Evolutionary conservation across 64 coral and sea anemone species (phyloP).

Genomic region (Montipora cactus): DNA sequence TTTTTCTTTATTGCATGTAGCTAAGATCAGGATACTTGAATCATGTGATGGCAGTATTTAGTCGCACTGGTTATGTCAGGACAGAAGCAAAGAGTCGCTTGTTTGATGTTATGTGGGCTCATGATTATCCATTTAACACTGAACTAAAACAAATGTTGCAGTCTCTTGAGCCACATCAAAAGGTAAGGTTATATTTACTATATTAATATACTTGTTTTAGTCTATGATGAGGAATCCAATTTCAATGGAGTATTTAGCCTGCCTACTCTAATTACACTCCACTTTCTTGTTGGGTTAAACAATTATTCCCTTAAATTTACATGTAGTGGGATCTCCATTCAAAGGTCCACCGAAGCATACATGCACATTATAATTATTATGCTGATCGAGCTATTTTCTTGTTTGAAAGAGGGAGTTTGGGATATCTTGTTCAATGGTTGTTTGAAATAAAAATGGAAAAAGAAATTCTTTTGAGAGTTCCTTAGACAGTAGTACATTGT

Average conservation of each 20-base stretch:
- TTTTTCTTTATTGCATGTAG: slow-evolving; percentile 14
- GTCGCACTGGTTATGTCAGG: slow-evolving; percentile 79
- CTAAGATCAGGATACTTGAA: slow-evolving; percentile 85
- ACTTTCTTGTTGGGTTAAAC: no score
- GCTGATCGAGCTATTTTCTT: no score
- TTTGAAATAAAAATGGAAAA: no score
- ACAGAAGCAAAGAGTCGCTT: slow-evolving; percentile 45
- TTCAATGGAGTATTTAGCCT: background rate
- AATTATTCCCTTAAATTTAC: no score
- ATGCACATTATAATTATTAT: no score
- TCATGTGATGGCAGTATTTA: slow-evolving; percentile 88
- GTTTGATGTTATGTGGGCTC: slow-evolving; percentile 94
- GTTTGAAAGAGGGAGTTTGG: no score
- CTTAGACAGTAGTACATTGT: background rate
- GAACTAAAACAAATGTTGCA: slow-evolving; percentile 58
- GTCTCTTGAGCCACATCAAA: slow-evolving; percentile 80
- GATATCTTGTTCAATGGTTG: no score
- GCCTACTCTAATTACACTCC: no score
- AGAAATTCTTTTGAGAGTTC: no score
- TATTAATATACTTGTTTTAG: no score
- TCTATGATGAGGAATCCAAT: background rate
- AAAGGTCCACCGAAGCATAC: no score
- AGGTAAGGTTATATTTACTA: slow-evolving; percentile 44
- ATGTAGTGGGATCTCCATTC: no score
- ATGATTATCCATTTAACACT: slow-evolving; percentile 92